phyloP scores from a whole-genome alignment of 2,797 vertebrate genomes.

The Lacerta bilineata region DNA sequence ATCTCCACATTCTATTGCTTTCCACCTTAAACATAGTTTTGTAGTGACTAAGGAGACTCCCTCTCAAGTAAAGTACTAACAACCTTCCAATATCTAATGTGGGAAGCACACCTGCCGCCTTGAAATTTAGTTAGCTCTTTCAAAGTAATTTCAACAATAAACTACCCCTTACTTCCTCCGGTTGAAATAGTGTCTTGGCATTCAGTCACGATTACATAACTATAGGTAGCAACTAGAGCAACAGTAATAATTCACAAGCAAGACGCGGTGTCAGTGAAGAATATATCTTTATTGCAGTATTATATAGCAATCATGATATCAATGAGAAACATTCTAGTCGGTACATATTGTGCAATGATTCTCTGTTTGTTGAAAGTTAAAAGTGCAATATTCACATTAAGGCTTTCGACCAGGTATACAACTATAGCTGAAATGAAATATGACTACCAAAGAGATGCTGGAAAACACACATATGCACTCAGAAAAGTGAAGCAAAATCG shows the following conservation, averaged over 20 bases:
- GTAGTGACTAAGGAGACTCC: too few species aligned
- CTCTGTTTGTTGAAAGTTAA: slow-evolving; percentile 1
- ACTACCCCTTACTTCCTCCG: not conserved
- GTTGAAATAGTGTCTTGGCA: not conserved
- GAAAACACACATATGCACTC: not conserved
- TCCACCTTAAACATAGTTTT: not conserved
- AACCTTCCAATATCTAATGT: not conserved
- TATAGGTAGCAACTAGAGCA: not conserved
- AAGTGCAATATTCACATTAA: slow-evolving; percentile 19
- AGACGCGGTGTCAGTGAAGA: not conserved
- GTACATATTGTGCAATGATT: slow-evolving; percentile 8
- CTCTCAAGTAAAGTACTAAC: not conserved
- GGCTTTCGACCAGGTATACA: not conserved
- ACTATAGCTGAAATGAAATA: slow-evolving; percentile 8
- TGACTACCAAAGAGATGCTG: not conserved
- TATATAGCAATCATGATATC: not conserved
- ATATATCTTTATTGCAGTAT: slow-evolving; percentile 34
- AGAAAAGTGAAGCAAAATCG: slow-evolving; percentile 9
- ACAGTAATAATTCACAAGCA: not conserved
- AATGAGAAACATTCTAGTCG: slow-evolving; percentile 22
- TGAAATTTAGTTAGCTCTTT: not conserved
- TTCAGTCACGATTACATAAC: not conserved
- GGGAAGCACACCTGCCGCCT: not conserved
- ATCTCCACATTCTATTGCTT: not conserved
- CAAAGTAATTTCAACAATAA: not conserved